phyloP scores from a whole-genome alignment of 2,888 invertebrate genomes.

The Lasioglossum oenotherae region DNA sequence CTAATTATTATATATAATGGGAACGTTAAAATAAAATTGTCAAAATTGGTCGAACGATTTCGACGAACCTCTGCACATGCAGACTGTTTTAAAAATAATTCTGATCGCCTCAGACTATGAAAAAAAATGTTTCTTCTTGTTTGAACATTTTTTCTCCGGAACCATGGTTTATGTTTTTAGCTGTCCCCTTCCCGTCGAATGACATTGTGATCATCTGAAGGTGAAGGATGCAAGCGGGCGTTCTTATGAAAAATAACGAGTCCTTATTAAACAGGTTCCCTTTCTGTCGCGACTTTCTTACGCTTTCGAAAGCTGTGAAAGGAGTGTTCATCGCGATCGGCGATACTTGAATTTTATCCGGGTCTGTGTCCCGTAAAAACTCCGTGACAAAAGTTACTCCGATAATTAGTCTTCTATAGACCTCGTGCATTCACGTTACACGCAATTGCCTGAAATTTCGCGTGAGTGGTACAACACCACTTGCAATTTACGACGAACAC shows the following conservation, averaged over 20 bases:
- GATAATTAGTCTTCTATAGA: not conserved
- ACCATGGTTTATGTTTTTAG: not conserved
- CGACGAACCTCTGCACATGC: not conserved
- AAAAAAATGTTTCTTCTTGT: not conserved
- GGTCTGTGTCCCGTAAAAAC: not conserved
- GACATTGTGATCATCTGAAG: not conserved
- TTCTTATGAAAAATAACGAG: conserved; percentile 52
- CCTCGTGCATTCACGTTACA: not conserved
- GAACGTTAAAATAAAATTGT: not conserved
- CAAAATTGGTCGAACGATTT: not conserved
- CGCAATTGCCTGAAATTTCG: not conserved
- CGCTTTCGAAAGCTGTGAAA: conserved; percentile 60
- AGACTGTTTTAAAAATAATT: not conserved
- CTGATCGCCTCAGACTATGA: not conserved
- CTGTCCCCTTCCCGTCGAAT: not conserved
- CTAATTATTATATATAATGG: not conserved
- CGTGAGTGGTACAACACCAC: not conserved
- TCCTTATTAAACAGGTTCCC: conserved; percentile 60
- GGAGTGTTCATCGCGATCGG: conserved; percentile 49
- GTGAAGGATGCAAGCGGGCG: conserved; percentile 11
- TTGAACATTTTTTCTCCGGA: not conserved
- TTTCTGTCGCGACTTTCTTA: conserved; percentile 54
- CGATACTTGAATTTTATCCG: conserved; percentile 33
- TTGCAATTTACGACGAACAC: not conserved
- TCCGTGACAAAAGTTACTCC: not conserved